These are phyloP conservation scores for Sweltsa coloradensis DNA, from an alignment of 1,140 invertebrate genomes.

Conservation along the genomic window DNA sequence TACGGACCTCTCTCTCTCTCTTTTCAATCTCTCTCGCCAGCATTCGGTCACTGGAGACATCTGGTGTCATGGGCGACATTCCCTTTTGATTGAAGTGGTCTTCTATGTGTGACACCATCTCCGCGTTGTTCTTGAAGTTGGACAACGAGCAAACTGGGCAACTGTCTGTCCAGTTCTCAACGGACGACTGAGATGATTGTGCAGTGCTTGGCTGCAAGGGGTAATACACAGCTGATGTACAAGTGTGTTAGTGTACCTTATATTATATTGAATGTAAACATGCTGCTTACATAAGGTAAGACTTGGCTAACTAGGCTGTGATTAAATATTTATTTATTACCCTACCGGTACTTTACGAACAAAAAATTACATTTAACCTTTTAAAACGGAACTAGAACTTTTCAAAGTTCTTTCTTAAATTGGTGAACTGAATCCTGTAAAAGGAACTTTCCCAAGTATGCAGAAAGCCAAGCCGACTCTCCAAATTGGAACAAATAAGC, in stretches of 20 bases:
- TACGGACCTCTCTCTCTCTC: slow-evolving; percentile 54
- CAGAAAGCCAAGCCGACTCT: too few relatives aligned
- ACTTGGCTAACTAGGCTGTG: too few relatives aligned
- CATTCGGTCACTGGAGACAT: slow-evolving; percentile 38
- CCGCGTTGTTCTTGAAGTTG: slow-evolving; percentile 35
- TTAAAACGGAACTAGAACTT: too few relatives aligned
- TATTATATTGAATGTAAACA: not conserved
- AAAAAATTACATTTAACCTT: too few relatives aligned
- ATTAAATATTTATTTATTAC: too few relatives aligned
- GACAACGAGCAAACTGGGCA: slow-evolving; percentile 41
- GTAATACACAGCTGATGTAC: too few relatives aligned
- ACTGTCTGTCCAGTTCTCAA: slow-evolving; percentile 23
- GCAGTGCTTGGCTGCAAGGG: slow-evolving; percentile 14
- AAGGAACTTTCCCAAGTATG: too few relatives aligned
- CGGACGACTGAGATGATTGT: slow-evolving; percentile 13
- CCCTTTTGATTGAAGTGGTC: slow-evolving; percentile 46
- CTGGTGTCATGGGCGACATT: slow-evolving; percentile 34
- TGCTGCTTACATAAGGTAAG: not conserved
- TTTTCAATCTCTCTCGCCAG: slow-evolving; percentile 47
- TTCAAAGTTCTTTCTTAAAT: too few relatives aligned
- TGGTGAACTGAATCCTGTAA: too few relatives aligned
- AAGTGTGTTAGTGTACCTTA: too few relatives aligned
- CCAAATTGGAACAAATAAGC: too few relatives aligned
- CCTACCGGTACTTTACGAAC: too few relatives aligned
- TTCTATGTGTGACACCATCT: slow-evolving; percentile 52